Evolutionary conservation across 2,888 invertebrate genomes (phyloP), one percentile per base, ranked within the genome.

Genomic region (Tribolium freemani): DNA sequence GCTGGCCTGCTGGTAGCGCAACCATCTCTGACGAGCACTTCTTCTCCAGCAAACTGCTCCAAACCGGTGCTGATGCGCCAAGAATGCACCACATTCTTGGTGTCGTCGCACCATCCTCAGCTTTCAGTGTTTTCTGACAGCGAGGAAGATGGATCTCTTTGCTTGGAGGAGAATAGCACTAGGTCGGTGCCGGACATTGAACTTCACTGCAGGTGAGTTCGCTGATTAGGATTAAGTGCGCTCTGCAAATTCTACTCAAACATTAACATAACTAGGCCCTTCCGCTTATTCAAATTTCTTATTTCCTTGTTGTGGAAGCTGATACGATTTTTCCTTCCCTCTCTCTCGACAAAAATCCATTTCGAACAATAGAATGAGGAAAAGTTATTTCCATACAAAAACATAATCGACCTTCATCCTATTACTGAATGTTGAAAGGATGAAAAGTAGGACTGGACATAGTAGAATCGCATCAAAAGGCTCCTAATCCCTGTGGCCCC

Each of bases 51-150:
- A 83, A 86, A 86, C 77, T 87, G 89, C 71, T 90, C 90, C 71
- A 95, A 95, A 85, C 95, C 95, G 77, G 93, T 94, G 75, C 88
- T 95, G 77, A 95, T 94, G 88, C 90, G 95, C 77, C 95, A 95
- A 88, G 95, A 95, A 88, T 93, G 95, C 80, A 94, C 95, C 56
- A 94, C 95, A 61, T 90, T 92, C 85, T 87, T 92, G 72, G 90
- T 93, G 71, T 91, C 92, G 78, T 89, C 89, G 38, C 90, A 93
- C 78, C 90, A 91, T 71, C 89, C 90, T 73, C 91, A 93, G 83
- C 88, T 95, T 75, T 94, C 94, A 50, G 90, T 90, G 9, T 89
- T 91, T 77, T 93, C 93, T 44, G 93, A 94, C 64, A 94, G 94
- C 79, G 94, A 95, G 86, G 95, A 95, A 86, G 91, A 91, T 80